Evolutionary conservation across 92 coral and sea anemone species (phyloP).

Genomic region (Actinostola sp.): DNA sequence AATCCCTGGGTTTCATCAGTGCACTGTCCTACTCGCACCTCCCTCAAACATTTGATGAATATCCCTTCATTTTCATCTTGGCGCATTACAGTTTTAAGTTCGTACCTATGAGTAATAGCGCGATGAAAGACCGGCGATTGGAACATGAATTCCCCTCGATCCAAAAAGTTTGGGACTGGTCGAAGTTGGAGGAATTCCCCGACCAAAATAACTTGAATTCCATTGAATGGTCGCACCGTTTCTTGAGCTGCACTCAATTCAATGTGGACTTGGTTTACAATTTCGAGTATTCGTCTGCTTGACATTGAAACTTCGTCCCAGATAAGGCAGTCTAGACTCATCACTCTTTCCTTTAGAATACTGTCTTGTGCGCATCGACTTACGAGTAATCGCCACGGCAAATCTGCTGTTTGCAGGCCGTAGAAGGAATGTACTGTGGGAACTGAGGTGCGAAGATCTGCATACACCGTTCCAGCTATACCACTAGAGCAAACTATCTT

Average conservation of each 20-base stretch:
- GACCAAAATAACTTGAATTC: conserved; percentile 38
- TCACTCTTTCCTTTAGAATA: conserved; percentile 20
- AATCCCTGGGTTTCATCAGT: background rate
- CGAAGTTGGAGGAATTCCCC: conserved; percentile 50
- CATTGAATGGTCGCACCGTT: conserved; percentile 7
- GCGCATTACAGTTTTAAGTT: conserved; percentile 27
- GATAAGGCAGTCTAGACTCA: conserved; percentile 34
- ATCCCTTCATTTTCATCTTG: conserved; percentile 20
- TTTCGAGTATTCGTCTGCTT: conserved; percentile 32
- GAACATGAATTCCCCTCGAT: conserved; percentile 33
- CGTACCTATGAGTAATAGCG: conserved; percentile 50
- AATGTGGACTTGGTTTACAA: conserved; percentile 36
- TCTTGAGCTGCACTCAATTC: background rate
- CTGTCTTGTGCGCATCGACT: conserved; percentile 10
- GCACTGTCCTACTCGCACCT: background rate
- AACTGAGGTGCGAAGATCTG: background rate
- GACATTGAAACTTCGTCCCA: conserved; percentile 62
- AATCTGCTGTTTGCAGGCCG: conserved; percentile 53
- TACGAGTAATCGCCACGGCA: conserved; percentile 36
- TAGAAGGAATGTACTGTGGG: conserved; percentile 28
- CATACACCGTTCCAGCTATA: conserved; percentile 25
- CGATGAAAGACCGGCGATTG: conserved; percentile 17
- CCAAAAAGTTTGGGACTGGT: conserved; percentile 43
- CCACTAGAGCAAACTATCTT: conserved; percentile 38
- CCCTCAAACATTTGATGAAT: background rate